These are phyloP conservation scores for Mixornis gularis DNA, from an alignment of 2,113 vertebrate species.

Conservation along the genomic window DNA sequence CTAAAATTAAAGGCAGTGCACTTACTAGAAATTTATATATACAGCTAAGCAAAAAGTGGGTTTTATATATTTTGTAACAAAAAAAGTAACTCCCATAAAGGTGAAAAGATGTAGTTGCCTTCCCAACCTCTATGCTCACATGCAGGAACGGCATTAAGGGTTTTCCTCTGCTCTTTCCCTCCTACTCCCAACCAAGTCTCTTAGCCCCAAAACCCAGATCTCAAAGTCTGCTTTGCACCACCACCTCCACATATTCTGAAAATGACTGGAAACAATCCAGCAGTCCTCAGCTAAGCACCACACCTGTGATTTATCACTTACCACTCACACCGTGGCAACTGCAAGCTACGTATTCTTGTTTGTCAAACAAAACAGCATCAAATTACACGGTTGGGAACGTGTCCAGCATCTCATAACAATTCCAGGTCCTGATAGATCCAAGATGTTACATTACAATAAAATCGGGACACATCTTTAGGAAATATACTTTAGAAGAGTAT, in stretches of 20 bases:
- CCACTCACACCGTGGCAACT: neutral
- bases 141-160: neutral
- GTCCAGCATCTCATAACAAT: neutral
- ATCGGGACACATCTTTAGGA: neutral
- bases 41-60: neutral
- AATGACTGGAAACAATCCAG: neutral
- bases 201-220: fast-evolving
- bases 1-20: neutral
- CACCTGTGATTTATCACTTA: slow-evolving; percentile 13
- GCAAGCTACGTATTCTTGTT: neutral
- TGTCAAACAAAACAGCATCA: slow-evolving; percentile 22
- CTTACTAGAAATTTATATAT: neutral
- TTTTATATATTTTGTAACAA: neutral
- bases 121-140: fast-evolving
- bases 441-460: slow-evolving; percentile 7
- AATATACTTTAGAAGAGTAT: neutral
- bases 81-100: neutral
- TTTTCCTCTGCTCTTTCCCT: neutral
- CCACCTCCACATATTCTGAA: neutral
- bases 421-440: neutral
- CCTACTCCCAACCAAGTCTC: neutral
- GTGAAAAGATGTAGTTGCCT: neutral
- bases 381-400: neutral
- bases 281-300: neutral
- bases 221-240: neutral